A percentile compares a stretch with the other conserved stretches of the same genome.
These are phyloP conservation scores for Rhodophaea formosa DNA, from an alignment of 2,888 invertebrate species.

Conservation along the genomic window DNA sequence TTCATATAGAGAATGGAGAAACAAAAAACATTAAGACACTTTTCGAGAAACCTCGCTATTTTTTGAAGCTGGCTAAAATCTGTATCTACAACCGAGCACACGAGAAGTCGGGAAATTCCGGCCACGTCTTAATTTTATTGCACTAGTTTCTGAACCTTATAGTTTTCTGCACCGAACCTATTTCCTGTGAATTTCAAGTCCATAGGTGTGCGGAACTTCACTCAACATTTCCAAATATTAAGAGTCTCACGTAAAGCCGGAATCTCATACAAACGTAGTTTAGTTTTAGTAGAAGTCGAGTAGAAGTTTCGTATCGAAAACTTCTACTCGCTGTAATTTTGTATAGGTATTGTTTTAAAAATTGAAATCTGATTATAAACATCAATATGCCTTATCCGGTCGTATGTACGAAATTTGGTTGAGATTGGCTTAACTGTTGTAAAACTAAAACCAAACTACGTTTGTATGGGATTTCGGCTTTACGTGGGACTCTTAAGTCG, in stretches of 20 bases:
- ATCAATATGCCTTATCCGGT: too few species aligned
- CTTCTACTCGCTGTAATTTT: too few species aligned
- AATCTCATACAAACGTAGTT: background rate
- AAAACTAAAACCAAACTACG: too few species aligned
- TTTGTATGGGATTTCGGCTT: too few species aligned
- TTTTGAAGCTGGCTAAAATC: background rate
- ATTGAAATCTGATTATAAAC: too few species aligned
- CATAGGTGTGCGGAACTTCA: conserved; percentile 4
- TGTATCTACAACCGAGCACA: background rate
- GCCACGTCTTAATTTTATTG: conserved; percentile 16
- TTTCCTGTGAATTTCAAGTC: conserved; percentile 10
- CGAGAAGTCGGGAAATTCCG: background rate
- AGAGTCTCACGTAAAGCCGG: background rate
- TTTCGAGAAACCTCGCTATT: background rate
- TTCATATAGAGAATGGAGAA: too few species aligned
- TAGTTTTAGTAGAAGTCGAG: background rate
- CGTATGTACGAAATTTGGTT: too few species aligned
- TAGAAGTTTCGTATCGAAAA: too few species aligned
- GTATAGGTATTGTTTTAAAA: too few species aligned
- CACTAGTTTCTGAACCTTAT: conserved; percentile 12
- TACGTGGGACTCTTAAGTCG: too few species aligned
- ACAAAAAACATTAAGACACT: background rate
- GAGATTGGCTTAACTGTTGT: too few species aligned
- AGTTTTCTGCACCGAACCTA: conserved; percentile 7
- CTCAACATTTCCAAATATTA: conserved; percentile 1